phyloP scores from a whole-genome alignment of 1,140 invertebrate species.

The Whitmania pigra region DNA sequence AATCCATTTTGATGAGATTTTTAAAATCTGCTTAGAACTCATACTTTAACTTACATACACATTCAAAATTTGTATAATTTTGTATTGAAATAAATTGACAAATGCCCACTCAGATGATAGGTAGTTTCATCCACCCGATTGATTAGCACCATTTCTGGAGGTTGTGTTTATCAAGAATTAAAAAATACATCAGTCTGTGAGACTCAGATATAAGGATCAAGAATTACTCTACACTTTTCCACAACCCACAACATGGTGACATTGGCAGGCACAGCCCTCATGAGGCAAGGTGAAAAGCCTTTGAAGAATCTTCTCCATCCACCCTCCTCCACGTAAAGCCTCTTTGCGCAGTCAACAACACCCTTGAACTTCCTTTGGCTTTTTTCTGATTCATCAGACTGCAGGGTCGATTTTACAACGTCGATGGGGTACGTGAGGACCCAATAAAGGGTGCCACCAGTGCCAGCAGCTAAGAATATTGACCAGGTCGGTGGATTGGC shows the following conservation, averaged over 20 bases:
- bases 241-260: constrained; percentile 21
- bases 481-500: constrained; percentile 6
- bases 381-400: constrained; percentile 21
- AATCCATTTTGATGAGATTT: no score
- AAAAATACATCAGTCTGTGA: no score
- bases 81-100: no score
- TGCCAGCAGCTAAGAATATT: constrained; percentile 18
- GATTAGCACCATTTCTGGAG: no score
- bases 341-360: constrained; percentile 22
- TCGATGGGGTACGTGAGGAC: constrained; percentile 24
- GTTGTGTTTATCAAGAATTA: no score
- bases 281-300: constrained; percentile 22
- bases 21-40: no score
- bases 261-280: constrained; percentile 24
- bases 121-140: no score
- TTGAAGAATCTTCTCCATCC: constrained; percentile 20
- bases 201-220: constrained; percentile 14
- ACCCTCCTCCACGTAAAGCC: constrained; percentile 22
- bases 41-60: no score
- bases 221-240: constrained; percentile 12
- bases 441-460: constrained; percentile 23
- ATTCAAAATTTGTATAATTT: no score
- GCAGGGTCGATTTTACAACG: constrained; percentile 24
- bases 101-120: no score
- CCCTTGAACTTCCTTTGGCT: constrained; percentile 20